Evolutionary conservation across 2,888 invertebrate genomes (phyloP), one percentile per base, ranked within the genome.

Genomic region (Julus scanicus): DNA sequence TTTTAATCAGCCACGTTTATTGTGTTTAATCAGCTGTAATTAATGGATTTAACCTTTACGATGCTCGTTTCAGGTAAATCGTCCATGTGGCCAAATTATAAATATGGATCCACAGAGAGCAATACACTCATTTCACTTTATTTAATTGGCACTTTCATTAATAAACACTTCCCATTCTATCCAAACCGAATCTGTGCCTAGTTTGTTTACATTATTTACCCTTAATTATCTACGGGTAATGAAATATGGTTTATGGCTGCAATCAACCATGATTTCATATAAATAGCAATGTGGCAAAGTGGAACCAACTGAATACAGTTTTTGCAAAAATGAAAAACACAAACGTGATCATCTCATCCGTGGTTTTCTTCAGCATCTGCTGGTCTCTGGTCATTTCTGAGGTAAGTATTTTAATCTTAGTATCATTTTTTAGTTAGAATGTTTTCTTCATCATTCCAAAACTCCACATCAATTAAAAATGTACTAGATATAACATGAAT

Each of bases 11-110:
- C 37, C 80, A 37, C 15, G 29, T 80, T 29, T 37, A 80, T 80
- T 80, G 80, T 80, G 13, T 80, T 80, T 80, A 80, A 37, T 80
- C 80, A 80, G 80, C 29, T 80, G 80, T 80, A 37, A 80, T 80
- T 80, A 80, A 80, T 80, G 80, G 37, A 15, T 80, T 80, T 37
- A 80, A 37, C 37, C 15, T 80, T 80, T 13, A 13, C 37, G 15
- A 57, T n/a, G 57, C 17, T 57, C 57, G 57, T 57, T 15, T 57
- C 6, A 20, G 20, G 71, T 20, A 71, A 20, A 20, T 2, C 80
- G 11, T 80, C 37, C 80, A 80, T 37, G 37, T 37, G 37, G 2
- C 6, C 37, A 3, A 29, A 37, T 13, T 37, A 71, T 71, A 29
- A 80, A 80, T 80, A 37, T 80, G 80, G 80, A 37, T 37, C 80